These are phyloP conservation scores for Augochlora pura DNA, from an alignment of 1,140 invertebrate species.

Conservation along the genomic window DNA sequence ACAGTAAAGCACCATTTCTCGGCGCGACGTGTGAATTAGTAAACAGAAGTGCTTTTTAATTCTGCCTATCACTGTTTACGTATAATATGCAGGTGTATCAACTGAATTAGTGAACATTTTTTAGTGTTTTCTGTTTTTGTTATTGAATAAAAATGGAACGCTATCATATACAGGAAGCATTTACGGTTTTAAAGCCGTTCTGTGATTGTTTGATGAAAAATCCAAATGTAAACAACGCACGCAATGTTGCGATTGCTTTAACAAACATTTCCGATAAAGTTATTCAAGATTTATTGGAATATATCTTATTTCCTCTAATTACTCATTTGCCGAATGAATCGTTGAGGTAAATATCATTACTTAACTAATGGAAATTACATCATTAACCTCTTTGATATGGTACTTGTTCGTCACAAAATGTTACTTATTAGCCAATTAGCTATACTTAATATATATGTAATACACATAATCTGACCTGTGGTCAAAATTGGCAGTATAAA, in stretches of 20 bases:
- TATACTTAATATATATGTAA: not conserved
- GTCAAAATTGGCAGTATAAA: too few relatives aligned
- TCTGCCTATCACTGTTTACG: too few relatives aligned
- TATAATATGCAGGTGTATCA: too few relatives aligned
- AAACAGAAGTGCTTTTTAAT: too few relatives aligned
- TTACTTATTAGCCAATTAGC: too few relatives aligned
- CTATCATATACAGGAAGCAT: constrained; percentile 65
- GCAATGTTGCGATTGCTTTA: constrained; percentile 65
- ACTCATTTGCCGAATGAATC: constrained; percentile 77
- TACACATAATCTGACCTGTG: not conserved
- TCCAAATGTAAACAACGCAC: constrained; percentile 73
- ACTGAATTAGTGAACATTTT: not conserved
- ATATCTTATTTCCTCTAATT: constrained; percentile 80
- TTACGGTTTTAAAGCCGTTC: constrained; percentile 79
- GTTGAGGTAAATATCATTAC: constrained; percentile 75
- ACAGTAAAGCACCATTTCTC: too few relatives aligned
- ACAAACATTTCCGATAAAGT: constrained; percentile 71
- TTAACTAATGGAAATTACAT: not conserved
- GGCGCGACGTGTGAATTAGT: too few relatives aligned
- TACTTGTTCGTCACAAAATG: too few relatives aligned
- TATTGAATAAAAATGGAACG: constrained; percentile 55
- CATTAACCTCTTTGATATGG: too few relatives aligned
- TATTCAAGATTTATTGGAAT: constrained; percentile 79
- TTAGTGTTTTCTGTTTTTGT: not conserved
- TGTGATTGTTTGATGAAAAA: constrained; percentile 79